These are phyloP conservation scores for Myotis davidii DNA, from an alignment of 2,113 vertebrate genomes.

Conservation along the genomic window DNA sequence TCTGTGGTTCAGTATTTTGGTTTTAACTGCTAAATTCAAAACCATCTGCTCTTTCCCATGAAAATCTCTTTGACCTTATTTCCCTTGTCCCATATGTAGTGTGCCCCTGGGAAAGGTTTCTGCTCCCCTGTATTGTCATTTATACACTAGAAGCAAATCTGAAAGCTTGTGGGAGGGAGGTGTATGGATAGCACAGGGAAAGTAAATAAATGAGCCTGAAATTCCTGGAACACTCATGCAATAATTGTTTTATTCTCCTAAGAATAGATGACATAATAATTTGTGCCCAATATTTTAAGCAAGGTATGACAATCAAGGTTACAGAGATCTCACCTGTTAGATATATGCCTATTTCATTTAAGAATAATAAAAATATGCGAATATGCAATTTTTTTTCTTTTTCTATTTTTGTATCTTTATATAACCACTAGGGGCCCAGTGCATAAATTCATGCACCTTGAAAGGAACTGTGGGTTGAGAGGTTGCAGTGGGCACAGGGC, in stretches of 20 bases:
- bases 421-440: not conserved
- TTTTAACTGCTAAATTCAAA: not conserved
- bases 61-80: conserved; percentile 41
- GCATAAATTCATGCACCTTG: too few species aligned
- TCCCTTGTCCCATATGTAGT: not conserved
- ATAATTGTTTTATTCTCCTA: not conserved
- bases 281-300: conserved; percentile 10
- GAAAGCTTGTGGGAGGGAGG: not conserved
- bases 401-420: not conserved
- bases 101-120: not conserved
- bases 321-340: not conserved
- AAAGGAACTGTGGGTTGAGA: too few species aligned
- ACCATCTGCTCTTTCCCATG: conserved; percentile 26
- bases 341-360: not conserved
- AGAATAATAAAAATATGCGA: not conserved
- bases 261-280: not conserved
- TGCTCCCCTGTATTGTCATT: not conserved
- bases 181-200: not conserved
- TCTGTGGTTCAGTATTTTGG: not conserved
- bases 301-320: not conserved
- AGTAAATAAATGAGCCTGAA: not conserved
- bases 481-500: too few species aligned
- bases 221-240: not conserved
- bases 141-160: not conserved
- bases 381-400: not conserved